These are phyloP conservation scores for Anas platyrhynchos DNA, from an alignment of 2,113 vertebrate genomes.

Conservation along the genomic window DNA sequence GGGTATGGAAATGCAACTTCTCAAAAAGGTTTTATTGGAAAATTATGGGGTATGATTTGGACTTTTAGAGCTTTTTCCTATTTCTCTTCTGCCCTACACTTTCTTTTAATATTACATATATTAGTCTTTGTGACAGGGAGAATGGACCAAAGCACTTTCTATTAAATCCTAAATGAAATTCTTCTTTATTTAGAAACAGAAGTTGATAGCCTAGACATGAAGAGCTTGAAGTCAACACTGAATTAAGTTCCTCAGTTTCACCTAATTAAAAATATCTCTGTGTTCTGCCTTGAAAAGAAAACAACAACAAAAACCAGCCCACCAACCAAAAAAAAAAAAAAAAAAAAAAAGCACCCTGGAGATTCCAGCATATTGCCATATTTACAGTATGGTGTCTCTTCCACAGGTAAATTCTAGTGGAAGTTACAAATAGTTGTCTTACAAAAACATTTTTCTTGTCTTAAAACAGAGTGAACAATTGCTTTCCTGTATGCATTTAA, in stretches of 20 bases:
- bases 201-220: not conserved
- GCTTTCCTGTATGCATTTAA: not conserved
- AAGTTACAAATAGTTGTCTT: not conserved
- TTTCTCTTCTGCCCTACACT: not conserved
- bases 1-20: not conserved
- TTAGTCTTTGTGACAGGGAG: not conserved
- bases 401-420: not conserved
- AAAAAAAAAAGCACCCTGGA: not conserved
- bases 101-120: not conserved
- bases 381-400: not conserved
- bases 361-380: not conserved
- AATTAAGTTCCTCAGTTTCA: constrained; percentile 9
- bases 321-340: no score
- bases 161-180: constrained; percentile 26
- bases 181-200: constrained; percentile 32
- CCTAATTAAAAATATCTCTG: constrained; percentile 11
- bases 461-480: not conserved
- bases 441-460: not conserved
- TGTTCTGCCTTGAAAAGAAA: not conserved
- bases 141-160: not conserved
- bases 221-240: not conserved
- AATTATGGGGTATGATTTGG: not conserved
- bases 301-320: not conserved
- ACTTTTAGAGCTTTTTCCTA: not conserved
- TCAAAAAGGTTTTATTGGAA: not conserved